phyloP scores from a whole-genome alignment of 2,888 invertebrate genomes.

The Rhamphomyia laevipes region DNA sequence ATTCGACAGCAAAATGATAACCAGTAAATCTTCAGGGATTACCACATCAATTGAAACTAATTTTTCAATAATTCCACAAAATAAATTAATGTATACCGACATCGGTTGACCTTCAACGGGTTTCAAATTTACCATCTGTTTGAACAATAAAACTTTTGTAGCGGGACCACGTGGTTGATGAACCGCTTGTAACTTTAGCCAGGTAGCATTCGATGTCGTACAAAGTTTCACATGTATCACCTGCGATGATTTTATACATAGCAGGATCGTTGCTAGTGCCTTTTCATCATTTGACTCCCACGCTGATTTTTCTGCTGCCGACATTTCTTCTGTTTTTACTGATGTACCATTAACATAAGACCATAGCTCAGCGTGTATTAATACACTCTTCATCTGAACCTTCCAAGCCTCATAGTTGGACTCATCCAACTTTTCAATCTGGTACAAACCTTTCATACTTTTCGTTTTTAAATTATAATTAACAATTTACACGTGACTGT shows the following conservation, averaged over 20 bases:
- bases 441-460: too few relatives aligned
- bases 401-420: too few relatives aligned
- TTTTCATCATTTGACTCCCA: background rate
- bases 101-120: too few relatives aligned
- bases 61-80: background rate
- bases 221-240: background rate
- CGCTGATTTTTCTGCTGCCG: background rate
- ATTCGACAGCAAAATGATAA: background rate
- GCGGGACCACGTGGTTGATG: background rate
- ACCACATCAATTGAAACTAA: background rate
- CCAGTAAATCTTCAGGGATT: background rate
- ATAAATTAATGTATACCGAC: background rate
- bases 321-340: background rate
- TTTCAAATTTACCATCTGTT: background rate
- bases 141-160: background rate
- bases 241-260: background rate
- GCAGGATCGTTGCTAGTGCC: background rate
- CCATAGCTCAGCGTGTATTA: too few relatives aligned
- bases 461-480: too few relatives aligned
- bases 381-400: too few relatives aligned
- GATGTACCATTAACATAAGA: too few relatives aligned
- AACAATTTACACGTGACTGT: too few relatives aligned
- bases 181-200: background rate
- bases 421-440: too few relatives aligned
- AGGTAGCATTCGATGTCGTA: background rate